Evolutionary conservation across 2,888 invertebrate species (phyloP).

Genomic region (Tanaodytes sp.): DNA sequence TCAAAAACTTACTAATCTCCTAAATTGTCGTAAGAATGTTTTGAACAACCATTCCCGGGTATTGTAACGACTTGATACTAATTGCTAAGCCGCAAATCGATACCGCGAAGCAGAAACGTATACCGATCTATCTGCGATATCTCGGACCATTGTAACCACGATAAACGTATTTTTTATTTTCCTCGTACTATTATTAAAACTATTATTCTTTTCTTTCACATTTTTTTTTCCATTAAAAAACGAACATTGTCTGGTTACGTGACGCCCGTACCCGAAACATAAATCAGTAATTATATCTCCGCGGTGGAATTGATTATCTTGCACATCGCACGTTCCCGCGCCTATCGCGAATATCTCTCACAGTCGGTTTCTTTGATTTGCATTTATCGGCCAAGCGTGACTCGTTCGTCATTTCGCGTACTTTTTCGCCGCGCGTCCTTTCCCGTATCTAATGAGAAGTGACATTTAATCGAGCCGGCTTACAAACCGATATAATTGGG

Average conservation of each 20-base stretch:
- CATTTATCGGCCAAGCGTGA: slow-evolving; percentile 52
- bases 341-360: slow-evolving; percentile 44
- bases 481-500: slow-evolving; percentile 50
- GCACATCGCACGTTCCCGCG: slow-evolving; percentile 46
- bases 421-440: slow-evolving; percentile 37
- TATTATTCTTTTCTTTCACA: no score
- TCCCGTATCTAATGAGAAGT: slow-evolving; percentile 53
- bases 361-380: slow-evolving; percentile 53
- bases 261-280: slow-evolving; percentile 23
- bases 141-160: no score
- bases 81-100: no score
- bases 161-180: no score
- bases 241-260: slow-evolving; percentile 39
- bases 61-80: no score
- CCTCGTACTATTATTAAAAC: no score
- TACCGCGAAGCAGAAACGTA: no score
- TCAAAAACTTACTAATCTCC: no score
- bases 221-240: no score
- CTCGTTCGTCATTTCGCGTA: slow-evolving; percentile 54
- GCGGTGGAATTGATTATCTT: slow-evolving; percentile 44
- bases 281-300: slow-evolving; percentile 46
- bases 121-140: no score
- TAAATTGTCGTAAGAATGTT: no score
- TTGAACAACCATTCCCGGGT: no score
- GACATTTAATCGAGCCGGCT: slow-evolving; percentile 48